These are phyloP conservation scores for Acanthochromis polyacanthus DNA, from an alignment of 2,113 vertebrate species.

Conservation along the genomic window DNA sequence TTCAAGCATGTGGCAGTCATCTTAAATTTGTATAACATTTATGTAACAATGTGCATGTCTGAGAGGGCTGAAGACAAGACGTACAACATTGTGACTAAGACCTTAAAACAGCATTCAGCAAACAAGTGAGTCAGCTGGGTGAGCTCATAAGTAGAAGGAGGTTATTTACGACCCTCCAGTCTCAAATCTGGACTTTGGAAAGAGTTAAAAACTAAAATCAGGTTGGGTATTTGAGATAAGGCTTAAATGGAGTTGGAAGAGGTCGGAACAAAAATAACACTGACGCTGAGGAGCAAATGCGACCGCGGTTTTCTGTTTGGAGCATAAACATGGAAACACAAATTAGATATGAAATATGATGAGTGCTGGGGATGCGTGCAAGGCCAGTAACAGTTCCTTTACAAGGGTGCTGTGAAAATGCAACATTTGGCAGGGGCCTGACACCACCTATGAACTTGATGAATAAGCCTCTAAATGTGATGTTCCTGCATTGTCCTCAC, in stretches of 20 bases:
- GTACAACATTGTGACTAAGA: too few species aligned
- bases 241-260: background rate
- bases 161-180: background rate
- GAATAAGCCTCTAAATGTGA: conserved; percentile 82
- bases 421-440: conserved; percentile 72
- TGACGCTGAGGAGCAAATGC: background rate
- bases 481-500: conserved; percentile 80
- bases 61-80: too few species aligned
- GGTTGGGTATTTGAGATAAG: background rate
- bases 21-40: background rate
- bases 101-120: too few species aligned
- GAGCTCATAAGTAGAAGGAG: background rate
- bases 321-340: conserved; percentile 22
- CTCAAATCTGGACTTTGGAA: background rate
- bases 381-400: conserved; percentile 48
- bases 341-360: conserved; percentile 57
- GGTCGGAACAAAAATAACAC: background rate
- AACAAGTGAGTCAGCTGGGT: background rate
- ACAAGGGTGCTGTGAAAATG: conserved; percentile 56
- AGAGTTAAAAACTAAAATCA: too few species aligned
- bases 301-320: background rate
- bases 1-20: background rate
- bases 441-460: conserved; percentile 80
- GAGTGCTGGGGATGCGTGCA: conserved; percentile 14
- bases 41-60: background rate